Base-by-base conservation (phyloP, 2,113 vertebrate species). In the Tachuris rubrigastra region DNA sequence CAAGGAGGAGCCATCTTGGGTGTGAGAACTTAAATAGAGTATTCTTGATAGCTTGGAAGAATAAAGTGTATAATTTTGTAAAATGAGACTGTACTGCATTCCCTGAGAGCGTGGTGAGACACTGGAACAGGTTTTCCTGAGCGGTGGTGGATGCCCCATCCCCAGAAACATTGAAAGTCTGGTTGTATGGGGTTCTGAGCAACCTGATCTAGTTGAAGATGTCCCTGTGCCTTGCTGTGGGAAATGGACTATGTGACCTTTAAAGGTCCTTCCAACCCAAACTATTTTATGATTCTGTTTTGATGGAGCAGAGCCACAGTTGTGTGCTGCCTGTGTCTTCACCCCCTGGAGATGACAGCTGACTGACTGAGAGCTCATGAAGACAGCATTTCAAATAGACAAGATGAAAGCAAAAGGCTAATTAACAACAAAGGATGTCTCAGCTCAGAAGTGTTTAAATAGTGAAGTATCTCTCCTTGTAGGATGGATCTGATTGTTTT, bases 351-450 rank as follows among this genome's bases (percentile, higher is more conserved):
- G 80, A 37, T 68, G 71, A 77, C 74, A 91, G 67, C 75, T 19
- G 21, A 49, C 37, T 69, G 78, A 76, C 53, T 76, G 89, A 76
- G 83, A 85, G 73, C 79, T 87, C 71, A 31, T 46, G 65, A 67
- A 78, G 74, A 69, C 66, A 87, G 58, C 68, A n/a, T 86, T 83
- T 95, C 72, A 75, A 71, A 56, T 13, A 87, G 77, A 65, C 19
- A 39, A 79, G 53, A 93, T 89, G 85, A 94, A 93, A 93, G 66
- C 78, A 85, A 79, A 68, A 79, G 49, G 39, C 53, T 94, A 85
- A 93, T 95, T 94, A 85, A 52, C 76, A 91, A 72, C 53, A 86
- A 92, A 89, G 33, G 10, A 44, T 82, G 33, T 68, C 47, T 75
- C 60, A 56, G 17, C 59, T 81, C 69, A 62, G 52, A 78, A 79